Conservation (phyloP, 2,797 vertebrate genomes). For the Protosalanx chinensis region DNA sequence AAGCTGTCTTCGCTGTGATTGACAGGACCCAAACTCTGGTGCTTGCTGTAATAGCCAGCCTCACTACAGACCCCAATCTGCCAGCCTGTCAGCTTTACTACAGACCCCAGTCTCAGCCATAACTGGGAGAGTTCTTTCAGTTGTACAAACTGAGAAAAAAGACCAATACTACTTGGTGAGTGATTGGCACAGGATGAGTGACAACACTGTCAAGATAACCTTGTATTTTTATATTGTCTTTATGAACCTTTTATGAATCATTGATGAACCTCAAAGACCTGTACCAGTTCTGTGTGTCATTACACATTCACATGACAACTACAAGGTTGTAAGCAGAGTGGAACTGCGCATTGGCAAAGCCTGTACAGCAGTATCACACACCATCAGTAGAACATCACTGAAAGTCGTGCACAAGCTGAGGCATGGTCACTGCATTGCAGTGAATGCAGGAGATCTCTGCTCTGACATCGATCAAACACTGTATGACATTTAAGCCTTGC, state of each 20-base stretch:
- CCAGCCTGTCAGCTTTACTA: too few relatives aligned
- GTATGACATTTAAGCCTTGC: background rate
- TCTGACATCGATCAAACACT: background rate
- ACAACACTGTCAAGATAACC: background rate
- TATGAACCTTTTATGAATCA: conserved; percentile 22
- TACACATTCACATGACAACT: conserved; percentile 31
- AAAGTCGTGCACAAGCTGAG: background rate
- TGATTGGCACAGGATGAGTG: too few relatives aligned
- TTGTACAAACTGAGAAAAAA: too few relatives aligned
- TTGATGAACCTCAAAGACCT: conserved; percentile 25
- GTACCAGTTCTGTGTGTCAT: conserved; percentile 39
- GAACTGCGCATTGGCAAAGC: background rate
- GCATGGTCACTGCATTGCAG: background rate
- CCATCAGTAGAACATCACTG: background rate
- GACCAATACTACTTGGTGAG: too few relatives aligned
- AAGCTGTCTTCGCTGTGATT: background rate
- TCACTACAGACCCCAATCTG: too few relatives aligned
- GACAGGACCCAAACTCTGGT: background rate
- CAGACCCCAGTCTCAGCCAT: too few relatives aligned
- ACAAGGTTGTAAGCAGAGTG: conserved; percentile 23
- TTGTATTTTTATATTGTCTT: background rate
- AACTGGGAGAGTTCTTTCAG: too few relatives aligned
- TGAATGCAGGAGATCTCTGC: background rate
- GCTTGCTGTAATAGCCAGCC: background rate
- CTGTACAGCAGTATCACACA: background rate